A percentile compares a stretch with the other conserved stretches of the same genome.
phyloP scores from a whole-genome alignment of 2,888 invertebrate species.

The Ramazzottius varieornatus region DNA sequence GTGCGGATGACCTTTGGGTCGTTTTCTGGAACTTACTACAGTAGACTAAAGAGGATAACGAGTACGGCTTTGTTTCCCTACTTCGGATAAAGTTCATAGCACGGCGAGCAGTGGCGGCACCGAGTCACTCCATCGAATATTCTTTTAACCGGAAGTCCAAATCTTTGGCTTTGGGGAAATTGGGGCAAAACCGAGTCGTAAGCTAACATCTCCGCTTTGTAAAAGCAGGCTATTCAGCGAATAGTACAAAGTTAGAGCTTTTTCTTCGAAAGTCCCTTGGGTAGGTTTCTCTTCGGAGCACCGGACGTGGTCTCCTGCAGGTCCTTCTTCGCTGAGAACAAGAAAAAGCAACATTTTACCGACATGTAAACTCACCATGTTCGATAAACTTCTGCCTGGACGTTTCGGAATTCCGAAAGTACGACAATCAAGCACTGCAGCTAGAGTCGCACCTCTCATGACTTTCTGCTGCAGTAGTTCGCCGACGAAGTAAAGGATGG shows the following conservation, averaged over 20 bases:
- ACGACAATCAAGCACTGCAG: neutral
- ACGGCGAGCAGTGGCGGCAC: too few relatives aligned
- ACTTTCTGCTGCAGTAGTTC: slow-evolving; percentile 1
- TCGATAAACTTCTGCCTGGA: neutral
- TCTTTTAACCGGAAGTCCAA: too few relatives aligned
- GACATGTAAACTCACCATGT: neutral
- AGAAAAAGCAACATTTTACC: neutral
- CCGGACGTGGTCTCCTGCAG: neutral
- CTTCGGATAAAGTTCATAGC: too few relatives aligned
- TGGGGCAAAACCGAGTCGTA: neutral
- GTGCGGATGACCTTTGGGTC: too few relatives aligned
- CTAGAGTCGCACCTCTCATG: neutral
- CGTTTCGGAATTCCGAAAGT: too few relatives aligned
- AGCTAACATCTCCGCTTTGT: neutral
- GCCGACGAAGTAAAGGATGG: neutral
- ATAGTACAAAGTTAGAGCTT: neutral
- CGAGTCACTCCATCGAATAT: too few relatives aligned
- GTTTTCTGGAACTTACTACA: too few relatives aligned
- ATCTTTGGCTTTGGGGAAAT: neutral
- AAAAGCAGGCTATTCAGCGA: too few relatives aligned
- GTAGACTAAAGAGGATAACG: too few relatives aligned
- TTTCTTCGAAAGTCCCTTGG: neutral
- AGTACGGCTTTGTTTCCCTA: too few relatives aligned
- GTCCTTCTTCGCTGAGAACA: neutral
- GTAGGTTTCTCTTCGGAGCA: neutral